Base-by-base conservation (phyloP, 2,888 invertebrate genomes). In the Merodon equestris region DNA sequence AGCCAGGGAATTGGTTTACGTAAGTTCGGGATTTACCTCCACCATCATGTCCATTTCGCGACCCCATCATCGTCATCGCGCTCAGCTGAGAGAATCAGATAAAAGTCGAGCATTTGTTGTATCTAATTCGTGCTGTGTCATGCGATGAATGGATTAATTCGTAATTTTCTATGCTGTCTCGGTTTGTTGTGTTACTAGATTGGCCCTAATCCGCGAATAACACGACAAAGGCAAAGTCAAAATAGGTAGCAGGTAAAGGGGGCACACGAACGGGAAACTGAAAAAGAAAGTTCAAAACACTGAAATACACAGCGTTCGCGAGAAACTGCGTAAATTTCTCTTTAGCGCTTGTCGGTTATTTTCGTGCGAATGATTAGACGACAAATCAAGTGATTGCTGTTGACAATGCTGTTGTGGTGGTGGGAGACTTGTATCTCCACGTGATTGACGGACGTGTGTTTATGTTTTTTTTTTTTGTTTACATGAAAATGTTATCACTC, bases 1-100 rank as follows among this genome's bases (percentile, higher is more conserved):
- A 86, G 83, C 85, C 85, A 83, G 87, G 87, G 83, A 87, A 87
- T 86, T 87, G 87, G 87, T 87, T 87, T 87, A 87, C 87, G 87
- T 87, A 87, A 87, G 87, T 87, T 84, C 84, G 34, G 36, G 18
- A 12, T 27, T 4, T 27, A 27, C 27, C n/a, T n/a, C n/a, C 36
- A 36, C 36, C 18, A 18, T n/a, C 3, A 3, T 44, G 45, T 54
- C n/a, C 54, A 10, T 51, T n/a, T 27, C 56, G 70, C 70, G 75
- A 75, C 47, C 63, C 64, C 63, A 53, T 68, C 68, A 17, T 44
- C 44, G 44, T 42, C 13, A 54, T 27, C 9, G 15, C 27, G 7
- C 7, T 38, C 18, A 48, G 27, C 40, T 14, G 5, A 40, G 40
- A 27, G n/a, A 13, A 9, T 17, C 47, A 56, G 66, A 74, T 51